Percentiles rank a stretch among this genome's conserved stretches.
Conservation (phyloP, 2,888 invertebrate species). For the Spodoptera littoralis region DNA sequence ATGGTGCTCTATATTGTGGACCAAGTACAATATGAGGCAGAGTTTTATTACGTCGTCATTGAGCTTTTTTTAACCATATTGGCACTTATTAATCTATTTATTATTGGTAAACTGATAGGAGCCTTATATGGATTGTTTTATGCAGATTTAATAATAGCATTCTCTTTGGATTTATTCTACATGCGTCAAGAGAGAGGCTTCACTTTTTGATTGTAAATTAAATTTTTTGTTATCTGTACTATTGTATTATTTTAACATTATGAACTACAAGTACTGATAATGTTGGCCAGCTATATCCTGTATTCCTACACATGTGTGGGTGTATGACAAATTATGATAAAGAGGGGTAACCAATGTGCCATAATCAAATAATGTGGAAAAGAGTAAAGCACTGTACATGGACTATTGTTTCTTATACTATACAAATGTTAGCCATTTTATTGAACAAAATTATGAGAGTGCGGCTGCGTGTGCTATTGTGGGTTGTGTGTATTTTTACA, state of each 20-base stretch:
- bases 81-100: constrained; percentile 66
- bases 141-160: constrained; percentile 78
- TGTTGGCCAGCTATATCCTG: constrained; percentile 33
- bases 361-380: constrained; percentile 30
- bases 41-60: constrained; percentile 75
- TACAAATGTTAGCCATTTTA: constrained; percentile 63
- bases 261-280: constrained; percentile 35
- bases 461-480: constrained; percentile 63
- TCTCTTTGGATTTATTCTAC: constrained; percentile 76
- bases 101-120: constrained; percentile 69
- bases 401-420: constrained; percentile 49
- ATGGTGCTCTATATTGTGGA: constrained; percentile 83
- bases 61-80: constrained; percentile 67
- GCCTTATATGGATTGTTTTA: constrained; percentile 81
- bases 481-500: constrained; percentile 53
- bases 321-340: constrained; percentile 28
- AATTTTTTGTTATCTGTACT: constrained; percentile 45
- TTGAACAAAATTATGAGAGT: constrained; percentile 59
- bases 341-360: constrained; percentile 1
- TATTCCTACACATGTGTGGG: constrained; percentile 11
- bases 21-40: constrained; percentile 81
- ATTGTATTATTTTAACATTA: constrained; percentile 53
- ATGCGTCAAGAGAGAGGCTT: constrained; percentile 78
- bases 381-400: constrained; percentile 41
- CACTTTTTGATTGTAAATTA: constrained; percentile 63